Evolutionary conservation across 2,888 invertebrate species (phyloP).

Genomic region (Hirtodrosophila alboralis): DNA sequence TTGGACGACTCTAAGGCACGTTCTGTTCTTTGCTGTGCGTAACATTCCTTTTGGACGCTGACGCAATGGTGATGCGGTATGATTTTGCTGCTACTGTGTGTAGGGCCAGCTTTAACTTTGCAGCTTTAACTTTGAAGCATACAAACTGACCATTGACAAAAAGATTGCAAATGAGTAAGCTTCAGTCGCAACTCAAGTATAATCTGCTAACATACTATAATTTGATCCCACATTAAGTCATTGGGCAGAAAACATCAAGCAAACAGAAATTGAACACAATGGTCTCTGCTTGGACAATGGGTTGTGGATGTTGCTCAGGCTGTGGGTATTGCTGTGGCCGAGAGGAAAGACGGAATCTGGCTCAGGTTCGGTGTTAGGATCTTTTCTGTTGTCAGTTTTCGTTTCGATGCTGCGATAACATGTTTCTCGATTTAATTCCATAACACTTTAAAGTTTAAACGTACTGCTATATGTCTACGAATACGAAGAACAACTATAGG

Average conservation of each 20-base stretch:
- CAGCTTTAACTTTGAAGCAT: constrained; percentile 17
- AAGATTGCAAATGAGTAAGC: constrained; percentile 39
- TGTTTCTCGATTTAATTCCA: constrained; percentile 73
- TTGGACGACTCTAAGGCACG: too few relatives aligned
- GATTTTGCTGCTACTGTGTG: constrained; percentile 15
- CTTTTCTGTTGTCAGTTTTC: constrained; percentile 5
- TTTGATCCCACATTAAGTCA: constrained; percentile 46
- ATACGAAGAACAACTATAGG: neutral
- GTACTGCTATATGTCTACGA: constrained; percentile 38
- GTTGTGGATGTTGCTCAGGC: constrained; percentile 1
- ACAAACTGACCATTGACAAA: constrained; percentile 58
- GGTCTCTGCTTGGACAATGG: neutral
- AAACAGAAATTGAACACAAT: constrained; percentile 8
- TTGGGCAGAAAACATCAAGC: constrained; percentile 24
- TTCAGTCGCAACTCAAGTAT: constrained; percentile 27
- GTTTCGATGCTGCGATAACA: constrained; percentile 31
- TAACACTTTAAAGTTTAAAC: constrained; percentile 45
- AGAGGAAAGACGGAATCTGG: too few relatives aligned
- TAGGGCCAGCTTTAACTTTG: constrained; percentile 8
- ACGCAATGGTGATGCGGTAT: too few relatives aligned
- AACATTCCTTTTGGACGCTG: too few relatives aligned
- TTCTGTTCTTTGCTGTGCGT: too few relatives aligned
- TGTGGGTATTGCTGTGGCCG: neutral
- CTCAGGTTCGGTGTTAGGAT: neutral
- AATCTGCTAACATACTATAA: constrained; percentile 51